Conservation (phyloP, 2,797 vertebrate species). For the Lacerta agilis region DNA sequence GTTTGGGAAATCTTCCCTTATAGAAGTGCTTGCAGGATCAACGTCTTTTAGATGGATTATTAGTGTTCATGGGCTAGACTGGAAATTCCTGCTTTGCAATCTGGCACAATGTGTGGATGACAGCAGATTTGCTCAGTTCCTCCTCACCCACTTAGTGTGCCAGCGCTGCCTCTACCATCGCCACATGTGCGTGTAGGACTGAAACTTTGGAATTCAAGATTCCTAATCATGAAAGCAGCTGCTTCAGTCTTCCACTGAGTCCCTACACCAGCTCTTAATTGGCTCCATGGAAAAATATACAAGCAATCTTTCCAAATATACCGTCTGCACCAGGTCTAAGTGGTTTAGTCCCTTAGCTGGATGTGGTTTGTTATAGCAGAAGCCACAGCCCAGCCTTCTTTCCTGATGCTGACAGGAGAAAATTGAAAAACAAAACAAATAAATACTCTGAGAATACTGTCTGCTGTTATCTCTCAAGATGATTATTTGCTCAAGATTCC, state of each 20-base stretch:
- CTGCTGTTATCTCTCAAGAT: neutral
- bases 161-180: neutral
- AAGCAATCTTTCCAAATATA: neutral
- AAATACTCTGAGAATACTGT: neutral
- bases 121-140: too few relatives aligned
- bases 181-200: neutral
- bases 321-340: neutral
- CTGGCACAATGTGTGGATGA: too few relatives aligned
- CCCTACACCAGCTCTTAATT: neutral
- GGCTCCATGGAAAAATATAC: constrained; percentile 12
- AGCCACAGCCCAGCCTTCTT: neutral
- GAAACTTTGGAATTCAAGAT: neutral
- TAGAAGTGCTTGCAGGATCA: neutral
- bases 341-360: constrained; percentile 11
- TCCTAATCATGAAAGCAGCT: neutral
- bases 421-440: constrained; percentile 29
- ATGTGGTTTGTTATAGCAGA: constrained; percentile 9
- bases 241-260: neutral
- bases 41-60: too few relatives aligned
- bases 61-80: neutral
- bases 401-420: constrained; percentile 19
- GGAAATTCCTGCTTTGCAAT: neutral
- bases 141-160: too few relatives aligned
- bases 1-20: neutral
- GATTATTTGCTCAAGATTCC: neutral